A percentile compares a stretch with the other conserved stretches of the same genome.
phyloP scores from a whole-genome alignment of 2,888 invertebrate species.

The Cerastis rubricosa region DNA sequence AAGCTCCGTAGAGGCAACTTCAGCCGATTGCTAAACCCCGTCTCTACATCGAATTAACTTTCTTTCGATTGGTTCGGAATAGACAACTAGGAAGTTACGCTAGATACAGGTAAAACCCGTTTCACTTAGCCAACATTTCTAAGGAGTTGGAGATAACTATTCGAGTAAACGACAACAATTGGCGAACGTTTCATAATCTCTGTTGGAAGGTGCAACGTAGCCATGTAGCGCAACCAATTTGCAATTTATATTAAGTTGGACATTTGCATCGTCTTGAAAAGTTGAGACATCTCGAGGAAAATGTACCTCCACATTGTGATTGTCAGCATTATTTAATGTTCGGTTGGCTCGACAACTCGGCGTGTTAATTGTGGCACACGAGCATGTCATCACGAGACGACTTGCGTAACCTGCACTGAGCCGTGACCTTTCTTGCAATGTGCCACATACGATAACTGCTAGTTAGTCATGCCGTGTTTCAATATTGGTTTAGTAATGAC shows the following conservation, averaged over 20 bases:
- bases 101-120: slow-evolving; percentile 63
- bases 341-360: slow-evolving; percentile 1
- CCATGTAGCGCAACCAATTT: slow-evolving; percentile 62
- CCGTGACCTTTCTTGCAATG: slow-evolving; percentile 79
- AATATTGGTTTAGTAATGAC: slow-evolving; percentile 54
- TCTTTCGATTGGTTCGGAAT: slow-evolving; percentile 74
- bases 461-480: slow-evolving; percentile 65
- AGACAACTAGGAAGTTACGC: slow-evolving; percentile 67
- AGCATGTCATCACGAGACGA: slow-evolving; percentile 54
- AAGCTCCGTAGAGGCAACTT: slow-evolving; percentile 67
- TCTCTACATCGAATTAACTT: slow-evolving; percentile 70
- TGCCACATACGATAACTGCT: slow-evolving; percentile 60
- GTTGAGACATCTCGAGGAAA: slow-evolving; percentile 48
- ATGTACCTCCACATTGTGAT: slow-evolving; percentile 30
- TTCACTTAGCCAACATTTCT: slow-evolving; percentile 61
- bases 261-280: slow-evolving; percentile 39
- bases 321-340: slow-evolving; percentile 54
- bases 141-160: slow-evolving; percentile 55
- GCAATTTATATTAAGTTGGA: slow-evolving; percentile 61
- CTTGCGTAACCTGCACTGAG: slow-evolving; percentile 74
- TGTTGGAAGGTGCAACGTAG: slow-evolving; percentile 54
- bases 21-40: slow-evolving; percentile 58
- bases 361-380: slow-evolving; percentile 24
- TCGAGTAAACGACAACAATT: slow-evolving; percentile 60
- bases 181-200: slow-evolving; percentile 63